A percentile compares a stretch with the other conserved stretches of the same genome.
Evolutionary conservation across 2,113 vertebrate species (phyloP).

Genomic region (Fregetta grallaria): DNA sequence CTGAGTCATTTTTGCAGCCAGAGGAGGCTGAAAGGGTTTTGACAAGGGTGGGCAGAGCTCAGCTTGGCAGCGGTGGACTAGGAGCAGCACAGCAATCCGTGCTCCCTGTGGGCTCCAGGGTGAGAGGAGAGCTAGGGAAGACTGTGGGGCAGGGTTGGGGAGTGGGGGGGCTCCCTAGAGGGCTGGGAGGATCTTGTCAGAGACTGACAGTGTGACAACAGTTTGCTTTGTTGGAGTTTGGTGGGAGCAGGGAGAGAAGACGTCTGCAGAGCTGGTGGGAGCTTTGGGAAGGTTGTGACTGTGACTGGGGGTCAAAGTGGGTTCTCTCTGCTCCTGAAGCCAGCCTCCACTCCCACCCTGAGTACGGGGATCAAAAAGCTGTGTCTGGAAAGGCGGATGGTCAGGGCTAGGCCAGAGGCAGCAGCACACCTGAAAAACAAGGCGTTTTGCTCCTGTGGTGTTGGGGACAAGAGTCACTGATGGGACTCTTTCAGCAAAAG

Average conservation of each 20-base stretch:
- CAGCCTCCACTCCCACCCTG: not conserved
- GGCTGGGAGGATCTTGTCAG: not conserved
- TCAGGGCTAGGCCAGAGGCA: too few relatives aligned
- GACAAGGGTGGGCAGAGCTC: not conserved
- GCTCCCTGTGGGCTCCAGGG: rapidly evolving
- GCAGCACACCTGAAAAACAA: not conserved
- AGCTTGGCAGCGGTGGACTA: not conserved
- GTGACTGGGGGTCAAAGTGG: rapidly evolving
- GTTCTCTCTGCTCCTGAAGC: not conserved
- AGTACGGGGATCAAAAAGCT: not conserved
- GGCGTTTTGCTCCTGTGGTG: not conserved
- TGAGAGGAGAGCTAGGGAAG: not conserved
- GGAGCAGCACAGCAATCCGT: too few relatives aligned
- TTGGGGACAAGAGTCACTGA: not conserved
- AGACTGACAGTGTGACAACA: rapidly evolving
- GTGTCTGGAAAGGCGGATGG: not conserved
- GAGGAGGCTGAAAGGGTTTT: not conserved
- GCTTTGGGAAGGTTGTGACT: not conserved
- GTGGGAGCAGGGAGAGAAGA: not conserved
- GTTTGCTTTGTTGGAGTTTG: not conserved
- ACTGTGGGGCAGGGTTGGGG: too few relatives aligned
- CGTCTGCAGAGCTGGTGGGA: not conserved
- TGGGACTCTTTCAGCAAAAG: not conserved
- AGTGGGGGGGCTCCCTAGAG: rapidly evolving
- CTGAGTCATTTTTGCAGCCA: not conserved